Conservation (phyloP, 2,797 vertebrate genomes). For the Danio albolineatus region DNA sequence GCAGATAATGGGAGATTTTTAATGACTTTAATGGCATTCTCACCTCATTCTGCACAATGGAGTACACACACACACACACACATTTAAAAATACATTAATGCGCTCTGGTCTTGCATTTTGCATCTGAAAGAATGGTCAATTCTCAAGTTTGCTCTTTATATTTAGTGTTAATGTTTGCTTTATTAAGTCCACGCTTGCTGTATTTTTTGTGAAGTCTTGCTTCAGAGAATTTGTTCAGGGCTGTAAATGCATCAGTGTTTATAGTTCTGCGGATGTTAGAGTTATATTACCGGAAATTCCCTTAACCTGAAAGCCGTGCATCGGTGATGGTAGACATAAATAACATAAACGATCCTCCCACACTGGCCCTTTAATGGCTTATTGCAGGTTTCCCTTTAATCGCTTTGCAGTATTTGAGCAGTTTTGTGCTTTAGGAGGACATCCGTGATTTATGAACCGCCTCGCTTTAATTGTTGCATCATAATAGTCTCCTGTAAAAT, state of each 20-base stretch:
- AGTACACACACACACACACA: too few relatives aligned
- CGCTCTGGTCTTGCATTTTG: too few relatives aligned
- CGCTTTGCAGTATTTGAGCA: not conserved
- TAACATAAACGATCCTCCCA: not conserved
- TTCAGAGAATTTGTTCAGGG: too few relatives aligned
- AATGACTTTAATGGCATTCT: not conserved
- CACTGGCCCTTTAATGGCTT: not conserved
- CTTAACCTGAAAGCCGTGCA: not conserved
- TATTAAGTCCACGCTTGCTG: too few relatives aligned
- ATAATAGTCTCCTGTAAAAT: not conserved
- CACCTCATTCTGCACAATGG: not conserved
- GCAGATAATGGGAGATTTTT: not conserved
- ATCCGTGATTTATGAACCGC: not conserved
- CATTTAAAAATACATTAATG: too few relatives aligned
- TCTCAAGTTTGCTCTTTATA: not conserved
- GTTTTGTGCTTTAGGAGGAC: not conserved
- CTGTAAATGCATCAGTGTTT: too few relatives aligned
- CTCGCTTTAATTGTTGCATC: not conserved
- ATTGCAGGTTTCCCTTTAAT: not conserved
- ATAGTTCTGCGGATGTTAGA: too few relatives aligned
- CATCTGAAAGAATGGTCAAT: not conserved
- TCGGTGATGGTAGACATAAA: not conserved
- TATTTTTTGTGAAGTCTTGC: too few relatives aligned
- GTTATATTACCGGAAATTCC: too few relatives aligned
- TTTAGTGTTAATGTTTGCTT: not conserved